Conservation (phyloP, 2,113 vertebrate species). For the Bubo blakistoni region DNA sequence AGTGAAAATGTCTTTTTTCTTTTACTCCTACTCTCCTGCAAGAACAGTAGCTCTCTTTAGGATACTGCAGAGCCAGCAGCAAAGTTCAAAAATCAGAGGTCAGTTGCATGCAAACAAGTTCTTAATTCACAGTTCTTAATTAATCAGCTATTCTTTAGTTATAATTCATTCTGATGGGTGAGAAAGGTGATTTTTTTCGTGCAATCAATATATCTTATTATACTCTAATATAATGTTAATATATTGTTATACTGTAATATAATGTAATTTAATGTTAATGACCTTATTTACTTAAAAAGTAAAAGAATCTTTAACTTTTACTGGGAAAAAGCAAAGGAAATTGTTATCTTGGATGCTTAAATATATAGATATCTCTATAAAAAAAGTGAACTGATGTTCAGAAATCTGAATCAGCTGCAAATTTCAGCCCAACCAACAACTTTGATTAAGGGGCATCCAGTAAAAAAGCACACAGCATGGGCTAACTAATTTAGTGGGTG, state of each 20-base stretch:
- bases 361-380: neutral
- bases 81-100: neutral
- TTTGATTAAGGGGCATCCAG: neutral
- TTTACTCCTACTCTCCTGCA: neutral
- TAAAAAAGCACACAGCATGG: neutral
- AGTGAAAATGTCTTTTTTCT: neutral
- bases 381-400: neutral
- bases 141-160: neutral
- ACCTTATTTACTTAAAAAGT: neutral
- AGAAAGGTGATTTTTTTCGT: neutral
- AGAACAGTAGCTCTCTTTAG: conserved; percentile 9
- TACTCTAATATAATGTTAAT: neutral
- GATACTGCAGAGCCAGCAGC: neutral
- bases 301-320: neutral
- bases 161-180: neutral
- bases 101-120: neutral
- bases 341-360: neutral
- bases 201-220: neutral
- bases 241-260: no score
- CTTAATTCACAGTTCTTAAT: neutral
- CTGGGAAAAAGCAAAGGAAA: neutral
- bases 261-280: neutral
- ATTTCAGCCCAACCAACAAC: neutral
- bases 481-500: neutral
- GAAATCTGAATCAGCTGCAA: neutral